phyloP scores from a whole-genome alignment of 1,140 invertebrate genomes.

The Liolophura sinensis region DNA sequence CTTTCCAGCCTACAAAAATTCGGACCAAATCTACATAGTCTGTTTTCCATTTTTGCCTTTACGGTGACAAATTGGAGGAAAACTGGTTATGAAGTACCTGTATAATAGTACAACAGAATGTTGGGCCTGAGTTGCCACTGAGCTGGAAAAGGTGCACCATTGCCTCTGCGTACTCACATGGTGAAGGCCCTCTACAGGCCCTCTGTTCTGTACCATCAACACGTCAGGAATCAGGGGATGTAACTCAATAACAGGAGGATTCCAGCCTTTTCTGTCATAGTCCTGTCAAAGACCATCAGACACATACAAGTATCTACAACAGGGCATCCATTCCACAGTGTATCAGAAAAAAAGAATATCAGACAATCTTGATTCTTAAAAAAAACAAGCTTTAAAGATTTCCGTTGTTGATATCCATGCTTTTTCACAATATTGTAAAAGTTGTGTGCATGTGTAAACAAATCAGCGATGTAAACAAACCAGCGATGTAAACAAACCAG shows the following conservation, averaged over 20 bases:
- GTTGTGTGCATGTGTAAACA: too few relatives aligned
- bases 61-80: background rate
- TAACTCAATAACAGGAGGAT: constrained; percentile 25
- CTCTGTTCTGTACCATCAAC: constrained; percentile 41
- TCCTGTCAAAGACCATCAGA: constrained; percentile 25
- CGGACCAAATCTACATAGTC: background rate
- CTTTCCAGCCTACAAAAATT: background rate
- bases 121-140: background rate
- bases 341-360: constrained; percentile 5
- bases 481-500: too few relatives aligned
- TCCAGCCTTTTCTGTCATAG: constrained; percentile 24
- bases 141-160: too few relatives aligned
- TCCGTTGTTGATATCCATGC: too few relatives aligned
- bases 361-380: too few relatives aligned
- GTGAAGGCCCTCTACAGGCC: constrained; percentile 23
- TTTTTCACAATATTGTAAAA: too few relatives aligned
- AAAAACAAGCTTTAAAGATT: too few relatives aligned
- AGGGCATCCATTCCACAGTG: background rate
- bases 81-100: background rate
- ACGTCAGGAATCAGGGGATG: constrained; percentile 50
- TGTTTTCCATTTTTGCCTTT: background rate
- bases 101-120: background rate
- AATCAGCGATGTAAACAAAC: too few relatives aligned
- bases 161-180: constrained; percentile 12
- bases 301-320: constrained; percentile 3